phyloP scores from a whole-genome alignment of 2,888 invertebrate species.

The Eristalis intricaria region DNA sequence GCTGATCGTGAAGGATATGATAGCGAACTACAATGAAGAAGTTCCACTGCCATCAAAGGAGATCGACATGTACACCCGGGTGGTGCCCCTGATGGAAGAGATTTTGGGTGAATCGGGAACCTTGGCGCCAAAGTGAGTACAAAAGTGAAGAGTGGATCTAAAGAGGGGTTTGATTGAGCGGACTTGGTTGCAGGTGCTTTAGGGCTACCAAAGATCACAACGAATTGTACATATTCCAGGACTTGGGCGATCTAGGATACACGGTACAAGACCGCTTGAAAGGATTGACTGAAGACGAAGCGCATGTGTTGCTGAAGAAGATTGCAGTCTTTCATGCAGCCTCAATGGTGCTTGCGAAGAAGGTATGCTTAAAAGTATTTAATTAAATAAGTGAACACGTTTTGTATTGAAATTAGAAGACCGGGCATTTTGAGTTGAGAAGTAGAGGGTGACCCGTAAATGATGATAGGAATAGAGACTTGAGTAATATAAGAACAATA shows the following conservation, averaged over 20 bases:
- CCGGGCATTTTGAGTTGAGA: no score
- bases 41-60: neutral
- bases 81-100: conserved; percentile 8
- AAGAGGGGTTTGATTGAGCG: neutral
- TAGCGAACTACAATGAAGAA: neutral
- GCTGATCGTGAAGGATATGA: conserved; percentile 28
- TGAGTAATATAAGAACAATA: no score
- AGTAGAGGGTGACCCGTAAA: no score
- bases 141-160: neutral
- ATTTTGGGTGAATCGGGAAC: neutral
- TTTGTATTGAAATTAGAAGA: no score
- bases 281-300: conserved; percentile 82
- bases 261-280: conserved; percentile 80
- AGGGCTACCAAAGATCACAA: neutral
- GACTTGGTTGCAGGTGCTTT: neutral
- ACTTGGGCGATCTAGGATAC: conserved; percentile 76
- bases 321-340: conserved; percentile 82
- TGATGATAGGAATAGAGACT: no score
- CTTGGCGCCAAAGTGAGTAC: conserved; percentile 15
- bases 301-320: conserved; percentile 80
- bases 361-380: conserved; percentile 74
- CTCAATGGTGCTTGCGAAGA: conserved; percentile 82
- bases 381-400: no score
- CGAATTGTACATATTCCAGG: conserved; percentile 61
- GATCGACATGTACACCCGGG: conserved; percentile 7